A percentile compares a stretch with the other conserved stretches of the same genome.
These are phyloP conservation scores for Pseudorectes ferrugineus DNA, from an alignment of 2,113 vertebrate genomes.

Conservation along the genomic window DNA sequence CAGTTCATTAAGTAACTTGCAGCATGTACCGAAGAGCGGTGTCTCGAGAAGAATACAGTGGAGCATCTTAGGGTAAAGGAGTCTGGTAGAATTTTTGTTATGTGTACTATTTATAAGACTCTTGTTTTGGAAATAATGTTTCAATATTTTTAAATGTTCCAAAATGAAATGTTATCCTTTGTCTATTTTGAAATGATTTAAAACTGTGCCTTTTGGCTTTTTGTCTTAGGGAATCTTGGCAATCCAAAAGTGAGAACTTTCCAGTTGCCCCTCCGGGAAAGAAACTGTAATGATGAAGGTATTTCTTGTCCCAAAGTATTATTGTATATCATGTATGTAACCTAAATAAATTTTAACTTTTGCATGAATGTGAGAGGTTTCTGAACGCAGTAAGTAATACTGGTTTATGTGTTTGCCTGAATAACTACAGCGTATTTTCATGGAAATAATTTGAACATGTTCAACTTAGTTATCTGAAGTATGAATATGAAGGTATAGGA, in stretches of 20 bases:
- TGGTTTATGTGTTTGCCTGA: background rate
- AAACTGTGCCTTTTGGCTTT: background rate
- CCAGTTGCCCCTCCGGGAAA: constrained; percentile 59
- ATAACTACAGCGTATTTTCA: background rate
- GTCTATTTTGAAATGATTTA: background rate
- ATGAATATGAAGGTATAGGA: background rate
- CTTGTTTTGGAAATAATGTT: background rate
- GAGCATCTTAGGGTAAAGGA: background rate
- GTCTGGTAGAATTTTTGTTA: background rate
- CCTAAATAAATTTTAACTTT: background rate
- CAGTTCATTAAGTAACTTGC: background rate
- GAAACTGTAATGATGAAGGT: constrained; percentile 71
- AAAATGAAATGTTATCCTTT: background rate
- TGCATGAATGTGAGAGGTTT: background rate
- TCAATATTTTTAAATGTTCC: background rate
- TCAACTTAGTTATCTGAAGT: background rate
- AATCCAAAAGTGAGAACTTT: constrained; percentile 47
- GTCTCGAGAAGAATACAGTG: background rate
- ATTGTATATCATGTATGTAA: background rate
- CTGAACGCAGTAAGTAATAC: background rate
- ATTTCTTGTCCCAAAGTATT: constrained; percentile 16
- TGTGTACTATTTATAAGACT: background rate
- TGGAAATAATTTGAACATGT: background rate
- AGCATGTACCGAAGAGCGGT: background rate
- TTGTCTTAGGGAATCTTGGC: constrained; percentile 61